These are phyloP conservation scores for Cephonodes hylas DNA, from an alignment of 2,888 invertebrate genomes.

Conservation along the genomic window DNA sequence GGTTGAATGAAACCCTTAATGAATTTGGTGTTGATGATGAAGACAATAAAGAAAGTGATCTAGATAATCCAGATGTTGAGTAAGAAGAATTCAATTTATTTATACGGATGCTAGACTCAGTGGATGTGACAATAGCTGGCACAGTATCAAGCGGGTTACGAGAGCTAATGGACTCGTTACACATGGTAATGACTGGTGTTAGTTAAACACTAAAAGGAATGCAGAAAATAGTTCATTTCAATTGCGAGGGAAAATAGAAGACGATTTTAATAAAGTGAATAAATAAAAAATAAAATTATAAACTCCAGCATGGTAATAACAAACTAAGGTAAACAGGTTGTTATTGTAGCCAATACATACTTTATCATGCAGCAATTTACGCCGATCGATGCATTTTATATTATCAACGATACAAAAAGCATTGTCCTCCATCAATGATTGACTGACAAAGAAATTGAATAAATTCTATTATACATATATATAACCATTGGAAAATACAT, in stretches of 20 bases:
- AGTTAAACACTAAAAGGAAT: background rate
- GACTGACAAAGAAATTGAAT: too few species aligned
- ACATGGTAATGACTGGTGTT: constrained; percentile 6
- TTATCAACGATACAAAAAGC: too few species aligned
- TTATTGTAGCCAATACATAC: too few species aligned
- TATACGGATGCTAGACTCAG: background rate
- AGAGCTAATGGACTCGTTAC: constrained; percentile 6
- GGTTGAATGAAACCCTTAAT: background rate
- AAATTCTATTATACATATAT: too few species aligned
- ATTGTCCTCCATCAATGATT: too few species aligned
- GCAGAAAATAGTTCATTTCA: background rate
- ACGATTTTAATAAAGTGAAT: too few species aligned
- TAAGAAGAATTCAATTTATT: background rate
- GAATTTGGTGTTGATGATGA: background rate
- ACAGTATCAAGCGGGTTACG: background rate
- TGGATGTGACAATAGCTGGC: constrained; percentile 6
- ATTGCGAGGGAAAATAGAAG: background rate
- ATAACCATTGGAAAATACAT: too few species aligned
- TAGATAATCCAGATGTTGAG: background rate
- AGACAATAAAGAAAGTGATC: background rate
- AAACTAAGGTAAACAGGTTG: too few species aligned
- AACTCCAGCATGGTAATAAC: too few species aligned
- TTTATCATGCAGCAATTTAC: too few species aligned
- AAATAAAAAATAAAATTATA: too few species aligned
- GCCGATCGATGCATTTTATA: too few species aligned